phyloP scores from a whole-genome alignment of 2,113 vertebrate genomes.

The Nibea albiflora region DNA sequence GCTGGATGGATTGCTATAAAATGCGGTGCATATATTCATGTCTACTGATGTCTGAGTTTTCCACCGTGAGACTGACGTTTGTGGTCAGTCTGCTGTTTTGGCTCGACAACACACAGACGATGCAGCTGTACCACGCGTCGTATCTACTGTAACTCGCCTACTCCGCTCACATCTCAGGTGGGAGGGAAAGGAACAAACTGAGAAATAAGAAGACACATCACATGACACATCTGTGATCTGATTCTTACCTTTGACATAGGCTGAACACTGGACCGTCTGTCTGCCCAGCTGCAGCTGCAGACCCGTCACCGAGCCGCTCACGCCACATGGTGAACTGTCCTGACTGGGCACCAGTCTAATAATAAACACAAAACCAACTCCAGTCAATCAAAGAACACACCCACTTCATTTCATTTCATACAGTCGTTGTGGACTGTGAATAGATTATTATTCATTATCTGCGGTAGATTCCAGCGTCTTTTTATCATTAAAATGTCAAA shows the following conservation, averaged over 20 bases:
- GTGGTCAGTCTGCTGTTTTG: too few species aligned
- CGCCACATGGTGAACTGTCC: conserved; percentile 62
- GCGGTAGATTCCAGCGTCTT: not conserved
- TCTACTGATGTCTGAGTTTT: too few species aligned
- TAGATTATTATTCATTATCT: not conserved
- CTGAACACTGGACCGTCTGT: conserved; percentile 87
- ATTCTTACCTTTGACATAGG: conserved; percentile 89
- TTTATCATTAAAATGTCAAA: conserved; percentile 33
- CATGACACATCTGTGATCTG: not conserved
- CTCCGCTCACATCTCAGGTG: too few species aligned
- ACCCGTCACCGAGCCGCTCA: conserved; percentile 79
- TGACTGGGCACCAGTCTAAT: conserved; percentile 73
- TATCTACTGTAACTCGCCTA: too few species aligned
- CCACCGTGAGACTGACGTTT: too few species aligned
- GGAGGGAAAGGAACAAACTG: too few species aligned
- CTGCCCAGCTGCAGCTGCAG: conserved; percentile 89
- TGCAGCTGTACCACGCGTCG: too few species aligned
- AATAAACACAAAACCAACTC: conserved; percentile 17
- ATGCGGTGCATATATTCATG: too few species aligned
- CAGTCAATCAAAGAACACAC: too few species aligned
- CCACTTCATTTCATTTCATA: not conserved
- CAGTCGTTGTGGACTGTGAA: not conserved
- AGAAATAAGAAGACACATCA: too few species aligned
- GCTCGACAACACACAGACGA: too few species aligned
- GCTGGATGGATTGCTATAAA: not conserved